These are phyloP conservation scores for Esox niger DNA, from an alignment of 2,113 vertebrate species.

Conservation along the genomic window DNA sequence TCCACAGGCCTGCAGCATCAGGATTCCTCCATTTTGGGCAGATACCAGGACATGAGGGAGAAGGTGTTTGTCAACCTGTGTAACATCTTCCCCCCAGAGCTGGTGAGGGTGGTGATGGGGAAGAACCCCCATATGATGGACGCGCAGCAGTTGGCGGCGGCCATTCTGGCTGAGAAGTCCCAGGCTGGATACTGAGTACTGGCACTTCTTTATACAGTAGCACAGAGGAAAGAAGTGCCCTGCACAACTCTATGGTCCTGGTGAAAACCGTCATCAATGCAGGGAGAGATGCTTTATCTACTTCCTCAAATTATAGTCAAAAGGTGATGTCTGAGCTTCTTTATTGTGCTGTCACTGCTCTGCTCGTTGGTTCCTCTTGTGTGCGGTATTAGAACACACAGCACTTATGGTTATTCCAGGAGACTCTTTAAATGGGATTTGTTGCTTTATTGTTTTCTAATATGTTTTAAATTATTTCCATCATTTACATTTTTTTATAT, in stretches of 20 bases:
- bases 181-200: conserved; percentile 80
- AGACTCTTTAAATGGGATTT: conserved; percentile 23
- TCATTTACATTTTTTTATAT: conserved; percentile 36
- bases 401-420: conserved; percentile 53
- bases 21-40: conserved; percentile 75
- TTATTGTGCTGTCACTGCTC: conserved; percentile 31
- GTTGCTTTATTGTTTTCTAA: conserved; percentile 52
- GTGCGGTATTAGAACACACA: conserved; percentile 17
- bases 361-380: conserved; percentile 11
- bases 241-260: no score
- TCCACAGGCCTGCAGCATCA: conserved; percentile 43
- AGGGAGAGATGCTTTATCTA: not conserved
- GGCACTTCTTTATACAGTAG: not conserved
- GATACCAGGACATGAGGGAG: conserved; percentile 83
- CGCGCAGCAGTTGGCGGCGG: conserved; percentile 92
- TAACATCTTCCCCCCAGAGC: conserved; percentile 90
- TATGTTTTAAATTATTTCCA: conserved; percentile 38
- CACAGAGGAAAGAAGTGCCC: no score
- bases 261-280: not conserved
- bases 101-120: conserved; percentile 90
- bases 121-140: conserved; percentile 89
- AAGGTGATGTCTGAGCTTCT: conserved; percentile 35
- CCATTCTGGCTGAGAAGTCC: conserved; percentile 89
- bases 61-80: conserved; percentile 89
- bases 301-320: conserved; percentile 21